phyloP scores from a whole-genome alignment of 2,888 invertebrate species.

The Metallyticus violacea region DNA sequence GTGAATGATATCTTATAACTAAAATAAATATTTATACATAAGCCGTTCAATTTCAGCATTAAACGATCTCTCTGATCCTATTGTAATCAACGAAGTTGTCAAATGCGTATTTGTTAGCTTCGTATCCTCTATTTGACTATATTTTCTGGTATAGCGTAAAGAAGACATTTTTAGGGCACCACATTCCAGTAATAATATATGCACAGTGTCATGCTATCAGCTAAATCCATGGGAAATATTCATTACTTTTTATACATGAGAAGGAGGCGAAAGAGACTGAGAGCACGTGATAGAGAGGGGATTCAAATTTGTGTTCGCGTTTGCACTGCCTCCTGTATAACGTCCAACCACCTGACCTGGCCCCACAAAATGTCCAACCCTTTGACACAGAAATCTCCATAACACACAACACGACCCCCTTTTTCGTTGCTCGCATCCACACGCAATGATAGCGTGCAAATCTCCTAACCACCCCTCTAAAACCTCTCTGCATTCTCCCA shows the following conservation, averaged over 20 bases:
- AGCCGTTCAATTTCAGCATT: too few relatives aligned
- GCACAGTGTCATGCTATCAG: neutral
- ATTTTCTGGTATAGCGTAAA: neutral
- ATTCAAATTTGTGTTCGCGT: too few relatives aligned
- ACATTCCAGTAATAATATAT: neutral
- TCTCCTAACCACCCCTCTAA: neutral
- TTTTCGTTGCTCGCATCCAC: neutral
- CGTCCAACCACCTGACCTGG: neutral
- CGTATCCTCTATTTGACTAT: neutral
- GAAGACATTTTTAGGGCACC: neutral
- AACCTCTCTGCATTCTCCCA: neutral
- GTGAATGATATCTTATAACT: too few relatives aligned
- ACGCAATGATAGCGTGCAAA: neutral
- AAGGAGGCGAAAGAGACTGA: neutral
- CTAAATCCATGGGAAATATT: neutral
- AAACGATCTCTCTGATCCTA: too few relatives aligned
- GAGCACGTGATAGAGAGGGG: too few relatives aligned
- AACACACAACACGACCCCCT: neutral
- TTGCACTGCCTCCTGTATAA: neutral
- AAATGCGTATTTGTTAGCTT: too few relatives aligned
- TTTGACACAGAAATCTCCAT: conserved; percentile 8
- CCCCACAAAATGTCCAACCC: neutral
- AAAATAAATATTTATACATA: too few relatives aligned
- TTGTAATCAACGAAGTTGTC: too few relatives aligned
- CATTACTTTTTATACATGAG: neutral